Evolutionary conservation across 2,797 vertebrate genomes (phyloP).

Genomic region (Brachyrhaphis roseni): DNA sequence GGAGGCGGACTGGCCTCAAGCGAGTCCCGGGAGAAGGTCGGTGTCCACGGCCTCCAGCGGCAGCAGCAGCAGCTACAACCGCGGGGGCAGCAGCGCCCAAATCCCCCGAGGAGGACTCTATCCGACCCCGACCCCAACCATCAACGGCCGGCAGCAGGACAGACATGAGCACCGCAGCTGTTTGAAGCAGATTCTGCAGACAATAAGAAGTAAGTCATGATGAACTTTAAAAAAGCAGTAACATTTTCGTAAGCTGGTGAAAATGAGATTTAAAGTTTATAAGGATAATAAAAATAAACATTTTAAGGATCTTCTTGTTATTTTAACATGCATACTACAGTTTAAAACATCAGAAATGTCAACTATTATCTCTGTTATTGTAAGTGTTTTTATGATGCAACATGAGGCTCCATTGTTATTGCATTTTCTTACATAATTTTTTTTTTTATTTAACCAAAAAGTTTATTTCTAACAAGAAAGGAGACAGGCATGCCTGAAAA

Average conservation of each 20-base stretch:
- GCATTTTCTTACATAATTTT: too few species aligned
- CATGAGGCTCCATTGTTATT: too few species aligned
- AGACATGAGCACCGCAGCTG: constrained; percentile 75
- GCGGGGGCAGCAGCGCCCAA: constrained; percentile 67
- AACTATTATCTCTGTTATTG: neutral
- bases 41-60: constrained; percentile 81
- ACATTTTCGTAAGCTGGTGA: neutral
- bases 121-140: constrained; percentile 72
- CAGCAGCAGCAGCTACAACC: constrained; percentile 76
- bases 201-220: constrained; percentile 85
- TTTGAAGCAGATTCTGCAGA: constrained; percentile 85
- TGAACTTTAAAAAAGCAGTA: neutral
- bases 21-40: constrained; percentile 81
- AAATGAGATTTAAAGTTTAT: neutral
- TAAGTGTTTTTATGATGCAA: neutral
- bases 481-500: neutral
- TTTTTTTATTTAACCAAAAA: neutral
- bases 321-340: neutral
- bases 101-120: constrained; percentile 77
- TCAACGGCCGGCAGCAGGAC: constrained; percentile 71
- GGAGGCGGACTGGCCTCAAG: constrained; percentile 91
- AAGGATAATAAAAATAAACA: neutral
- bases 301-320: too few species aligned
- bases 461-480: neutral
- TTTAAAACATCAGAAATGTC: neutral